Evolutionary conservation across 2,113 vertebrate genomes (phyloP).

Genomic region (Erpornis zantholeuca): DNA sequence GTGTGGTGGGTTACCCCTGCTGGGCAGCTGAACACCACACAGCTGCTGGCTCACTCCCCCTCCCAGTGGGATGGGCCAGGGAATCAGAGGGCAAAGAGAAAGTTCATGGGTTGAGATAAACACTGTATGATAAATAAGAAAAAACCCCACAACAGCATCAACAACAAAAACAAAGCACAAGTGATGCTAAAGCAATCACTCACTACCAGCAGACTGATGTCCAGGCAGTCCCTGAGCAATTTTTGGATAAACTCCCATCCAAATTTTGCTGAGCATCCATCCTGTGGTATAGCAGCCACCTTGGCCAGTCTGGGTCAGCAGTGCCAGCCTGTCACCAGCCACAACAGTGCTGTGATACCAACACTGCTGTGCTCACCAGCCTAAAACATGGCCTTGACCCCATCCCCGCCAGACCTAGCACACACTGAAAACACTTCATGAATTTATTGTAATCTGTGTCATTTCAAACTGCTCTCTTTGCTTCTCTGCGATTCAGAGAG

Average conservation of each 20-base stretch:
- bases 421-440: neutral
- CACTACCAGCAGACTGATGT: neutral
- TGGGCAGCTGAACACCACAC: neutral
- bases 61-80: neutral
- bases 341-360: neutral
- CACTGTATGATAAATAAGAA: neutral
- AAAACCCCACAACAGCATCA: neutral
- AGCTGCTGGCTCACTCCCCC: neutral
- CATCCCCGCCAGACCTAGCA: neutral
- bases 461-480: neutral
- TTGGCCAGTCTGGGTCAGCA: neutral
- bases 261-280: neutral
- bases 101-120: neutral
- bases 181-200: neutral
- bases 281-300: fast-evolving
- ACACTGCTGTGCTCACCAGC: neutral
- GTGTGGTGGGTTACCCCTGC: neutral
- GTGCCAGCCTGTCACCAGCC: neutral
- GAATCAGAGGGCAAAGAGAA: neutral
- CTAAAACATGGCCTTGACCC: neutral
- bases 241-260: neutral
- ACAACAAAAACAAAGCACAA: neutral
- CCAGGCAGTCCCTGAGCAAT: neutral
- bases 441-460: neutral
- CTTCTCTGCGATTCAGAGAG: neutral